These are phyloP conservation scores for Ostrea edulis DNA, from an alignment of 1,140 invertebrate species.

Conservation along the genomic window DNA sequence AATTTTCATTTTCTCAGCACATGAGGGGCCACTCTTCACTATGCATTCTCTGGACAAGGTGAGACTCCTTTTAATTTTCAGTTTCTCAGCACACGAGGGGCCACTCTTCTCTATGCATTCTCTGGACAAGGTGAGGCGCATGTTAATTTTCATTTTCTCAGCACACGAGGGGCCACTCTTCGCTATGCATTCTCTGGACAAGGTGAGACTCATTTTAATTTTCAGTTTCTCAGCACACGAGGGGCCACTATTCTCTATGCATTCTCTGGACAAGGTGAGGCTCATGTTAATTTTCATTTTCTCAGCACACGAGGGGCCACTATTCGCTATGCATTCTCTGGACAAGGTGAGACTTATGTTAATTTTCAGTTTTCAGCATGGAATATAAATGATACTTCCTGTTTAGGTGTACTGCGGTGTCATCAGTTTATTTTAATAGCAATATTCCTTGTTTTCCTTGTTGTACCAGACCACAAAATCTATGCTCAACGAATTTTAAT, in stretches of 20 bases:
- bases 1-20: constrained; percentile 61
- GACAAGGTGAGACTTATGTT: constrained; percentile 70
- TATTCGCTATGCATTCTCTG: constrained; percentile 79
- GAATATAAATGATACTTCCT: no score
- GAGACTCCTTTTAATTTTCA: neutral
- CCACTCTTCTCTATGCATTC: constrained; percentile 80
- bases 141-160: neutral
- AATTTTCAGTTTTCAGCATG: neutral
- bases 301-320: constrained; percentile 78
- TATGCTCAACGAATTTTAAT: no score
- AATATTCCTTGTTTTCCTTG: no score
- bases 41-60: constrained; percentile 79
- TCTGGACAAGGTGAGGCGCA: constrained; percentile 72
- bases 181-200: constrained; percentile 79
- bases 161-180: constrained; percentile 79
- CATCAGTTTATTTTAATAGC: no score
- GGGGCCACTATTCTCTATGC: constrained; percentile 78
- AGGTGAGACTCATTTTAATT: constrained; percentile 58
- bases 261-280: constrained; percentile 76
- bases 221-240: neutral
- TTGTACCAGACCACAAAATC: no score
- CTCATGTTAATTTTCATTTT: neutral
- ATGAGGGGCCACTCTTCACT: constrained; percentile 79
- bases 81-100: neutral
- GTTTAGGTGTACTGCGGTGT: no score